phyloP scores from a whole-genome alignment of 2,888 invertebrate genomes.

The Drosophila kambysellisi region DNA sequence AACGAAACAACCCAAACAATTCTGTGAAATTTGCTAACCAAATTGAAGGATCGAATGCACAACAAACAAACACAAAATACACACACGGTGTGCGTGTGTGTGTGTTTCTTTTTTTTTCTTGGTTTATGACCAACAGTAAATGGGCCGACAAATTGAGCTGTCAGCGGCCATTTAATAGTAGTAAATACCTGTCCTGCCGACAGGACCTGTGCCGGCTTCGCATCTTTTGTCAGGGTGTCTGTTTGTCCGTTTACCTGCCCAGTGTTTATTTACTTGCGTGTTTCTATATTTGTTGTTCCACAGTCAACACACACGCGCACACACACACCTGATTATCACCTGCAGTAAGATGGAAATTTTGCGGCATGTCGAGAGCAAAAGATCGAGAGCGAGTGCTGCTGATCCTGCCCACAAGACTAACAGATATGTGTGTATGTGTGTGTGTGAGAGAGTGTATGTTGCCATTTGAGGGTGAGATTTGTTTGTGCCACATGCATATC shows the following conservation, averaged over 20 bases:
- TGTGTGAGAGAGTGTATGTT: slow-evolving; percentile 13
- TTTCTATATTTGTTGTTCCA: slow-evolving; percentile 36
- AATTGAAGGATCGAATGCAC: slow-evolving; percentile 42
- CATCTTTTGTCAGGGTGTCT: background rate
- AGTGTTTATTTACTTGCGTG: slow-evolving; percentile 45
- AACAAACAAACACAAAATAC: slow-evolving; percentile 17
- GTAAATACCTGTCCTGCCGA: slow-evolving; percentile 27
- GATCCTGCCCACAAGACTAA: slow-evolving; percentile 62
- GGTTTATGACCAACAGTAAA: slow-evolving; percentile 46
- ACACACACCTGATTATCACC: slow-evolving; percentile 81
- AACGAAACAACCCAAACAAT: slow-evolving; percentile 50
- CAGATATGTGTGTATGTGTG: slow-evolving; percentile 3
- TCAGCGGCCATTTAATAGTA: slow-evolving; percentile 66
- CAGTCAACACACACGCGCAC: slow-evolving; percentile 37
- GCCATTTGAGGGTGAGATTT: slow-evolving; percentile 49
- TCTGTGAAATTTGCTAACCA: slow-evolving; percentile 54
- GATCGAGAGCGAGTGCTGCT: slow-evolving; percentile 36
- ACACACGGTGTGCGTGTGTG: slow-evolving; percentile 1
- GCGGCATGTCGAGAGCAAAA: slow-evolving; percentile 18
- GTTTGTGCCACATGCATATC: slow-evolving; percentile 25
- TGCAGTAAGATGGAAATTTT: slow-evolving; percentile 49
- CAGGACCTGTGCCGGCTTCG: slow-evolving; percentile 19
- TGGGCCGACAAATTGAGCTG: slow-evolving; percentile 70
- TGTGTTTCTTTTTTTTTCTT: background rate
- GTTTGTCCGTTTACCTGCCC: slow-evolving; percentile 54